phyloP scores from a whole-genome alignment of 1,140 invertebrate genomes.

The Sminthurinus signatus region DNA sequence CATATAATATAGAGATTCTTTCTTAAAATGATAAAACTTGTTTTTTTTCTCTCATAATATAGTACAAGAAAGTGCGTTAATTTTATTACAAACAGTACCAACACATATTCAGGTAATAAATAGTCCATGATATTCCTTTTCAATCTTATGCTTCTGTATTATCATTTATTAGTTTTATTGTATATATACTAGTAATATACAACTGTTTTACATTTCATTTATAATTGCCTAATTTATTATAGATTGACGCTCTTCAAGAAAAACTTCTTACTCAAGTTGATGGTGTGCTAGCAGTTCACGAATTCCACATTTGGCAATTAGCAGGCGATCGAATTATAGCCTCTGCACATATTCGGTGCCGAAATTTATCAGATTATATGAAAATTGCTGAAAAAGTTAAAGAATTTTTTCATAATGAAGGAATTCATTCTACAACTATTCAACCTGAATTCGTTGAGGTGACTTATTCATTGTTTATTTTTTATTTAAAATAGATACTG shows the following conservation, averaged over 20 bases:
- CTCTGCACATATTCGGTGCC: conserved; percentile 84
- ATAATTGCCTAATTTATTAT: too few species aligned
- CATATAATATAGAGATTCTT: too few species aligned
- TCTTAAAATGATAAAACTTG: too few species aligned
- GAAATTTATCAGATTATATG: conserved; percentile 82
- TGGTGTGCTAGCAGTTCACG: conserved; percentile 83
- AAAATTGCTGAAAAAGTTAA: conserved; percentile 90
- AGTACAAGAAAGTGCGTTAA: conserved; percentile 46
- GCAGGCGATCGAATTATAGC: conserved; percentile 88
- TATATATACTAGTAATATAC: too few species aligned
- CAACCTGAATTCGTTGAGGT: conserved; percentile 87
- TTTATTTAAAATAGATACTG: too few species aligned
- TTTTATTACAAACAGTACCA: conserved; percentile 50
- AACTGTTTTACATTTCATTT: too few species aligned
- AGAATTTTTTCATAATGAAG: conserved; percentile 90
- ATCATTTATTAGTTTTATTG: conserved; percentile 16
- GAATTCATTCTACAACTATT: conserved; percentile 85
- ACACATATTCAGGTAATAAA: conserved; percentile 43
- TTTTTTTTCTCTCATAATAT: conserved; percentile 7
- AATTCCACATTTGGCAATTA: conserved; percentile 91
- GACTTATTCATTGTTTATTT: neutral
- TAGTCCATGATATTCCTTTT: neutral
- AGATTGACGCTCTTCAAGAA: conserved; percentile 78
- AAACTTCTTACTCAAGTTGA: conserved; percentile 77
- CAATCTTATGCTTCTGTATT: neutral